A percentile compares a stretch with the other conserved stretches of the same genome.
phyloP scores from a whole-genome alignment of 2,888 invertebrate species.

The Drosophila testacea region DNA sequence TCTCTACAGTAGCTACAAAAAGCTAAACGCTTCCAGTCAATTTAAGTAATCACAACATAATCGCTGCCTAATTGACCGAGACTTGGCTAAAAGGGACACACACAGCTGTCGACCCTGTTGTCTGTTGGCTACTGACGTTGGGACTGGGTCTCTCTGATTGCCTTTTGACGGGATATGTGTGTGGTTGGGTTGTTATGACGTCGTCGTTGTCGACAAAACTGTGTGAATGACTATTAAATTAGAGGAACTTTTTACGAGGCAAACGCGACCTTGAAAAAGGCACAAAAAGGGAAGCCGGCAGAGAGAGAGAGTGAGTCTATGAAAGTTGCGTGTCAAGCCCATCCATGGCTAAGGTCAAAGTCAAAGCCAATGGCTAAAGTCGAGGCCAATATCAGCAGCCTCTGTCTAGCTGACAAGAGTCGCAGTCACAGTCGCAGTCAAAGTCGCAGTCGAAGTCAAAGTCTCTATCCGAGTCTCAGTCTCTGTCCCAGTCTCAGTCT shows the following conservation, averaged over 20 bases:
- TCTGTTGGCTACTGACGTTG: background rate
- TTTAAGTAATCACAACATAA: conserved; percentile 7
- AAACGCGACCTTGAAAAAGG: conserved; percentile 58
- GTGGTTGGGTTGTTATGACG: conserved; percentile 18
- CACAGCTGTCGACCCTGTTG: conserved; percentile 13
- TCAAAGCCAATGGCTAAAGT: conserved; percentile 38
- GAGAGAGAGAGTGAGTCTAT: conserved; percentile 5
- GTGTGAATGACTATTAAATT: conserved; percentile 63
- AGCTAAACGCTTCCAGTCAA: background rate
- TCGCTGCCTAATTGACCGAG: conserved; percentile 18
- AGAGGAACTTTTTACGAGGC: conserved; percentile 66
- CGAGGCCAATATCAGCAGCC: conserved; percentile 47
- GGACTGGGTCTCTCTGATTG: background rate
- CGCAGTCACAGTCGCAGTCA: conserved; percentile 32
- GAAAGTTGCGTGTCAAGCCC: conserved; percentile 58
- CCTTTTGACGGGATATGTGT: background rate
- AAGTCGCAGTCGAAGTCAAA: conserved; percentile 41
- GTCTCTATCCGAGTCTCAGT: conserved; percentile 60
- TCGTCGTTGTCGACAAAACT: conserved; percentile 11
- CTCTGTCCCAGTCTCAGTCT: conserved; percentile 25
- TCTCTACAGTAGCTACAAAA: background rate
- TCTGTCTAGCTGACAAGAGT: conserved; percentile 45
- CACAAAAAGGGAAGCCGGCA: conserved; percentile 8
- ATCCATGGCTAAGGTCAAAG: conserved; percentile 54
- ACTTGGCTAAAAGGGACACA: conserved; percentile 4